phyloP scores from a whole-genome alignment of 2,888 invertebrate species.

The Incurvaria masculella region DNA sequence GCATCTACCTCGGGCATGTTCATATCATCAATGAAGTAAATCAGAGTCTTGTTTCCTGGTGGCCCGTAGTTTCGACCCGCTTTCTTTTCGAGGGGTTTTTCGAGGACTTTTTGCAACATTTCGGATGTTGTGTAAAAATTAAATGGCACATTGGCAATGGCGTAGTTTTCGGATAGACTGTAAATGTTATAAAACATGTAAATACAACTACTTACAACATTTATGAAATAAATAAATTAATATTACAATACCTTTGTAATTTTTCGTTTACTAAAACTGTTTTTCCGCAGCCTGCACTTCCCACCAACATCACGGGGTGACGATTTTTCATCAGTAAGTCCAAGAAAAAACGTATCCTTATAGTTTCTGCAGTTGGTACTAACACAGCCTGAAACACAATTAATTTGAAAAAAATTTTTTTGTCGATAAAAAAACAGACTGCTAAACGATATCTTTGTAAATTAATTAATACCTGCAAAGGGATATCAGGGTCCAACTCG shows the following conservation, averaged over 20 bases:
- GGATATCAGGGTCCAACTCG: conserved; percentile 87
- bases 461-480: conserved; percentile 65
- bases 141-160: conserved; percentile 89
- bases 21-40: conserved; percentile 97
- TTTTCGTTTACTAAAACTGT: conserved; percentile 78
- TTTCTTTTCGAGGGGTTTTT: conserved; percentile 95
- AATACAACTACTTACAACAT: conserved; percentile 35
- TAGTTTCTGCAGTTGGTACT: conserved; percentile 92
- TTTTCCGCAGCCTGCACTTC: conserved; percentile 91
- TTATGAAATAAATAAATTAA: conserved; percentile 1
- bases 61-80: conserved; percentile 95
- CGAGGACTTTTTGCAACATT: conserved; percentile 89
- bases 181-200: conserved; percentile 30
- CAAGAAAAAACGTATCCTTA: conserved; percentile 83
- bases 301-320: conserved; percentile 93
- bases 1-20: conserved; percentile 93
- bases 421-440: background rate
- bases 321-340: conserved; percentile 85
- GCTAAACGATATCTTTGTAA: background rate
- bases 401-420: conserved; percentile 6
- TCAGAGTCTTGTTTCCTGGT: conserved; percentile 87
- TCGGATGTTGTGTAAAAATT: conserved; percentile 96
- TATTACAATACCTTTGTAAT: conserved; percentile 45
- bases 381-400: conserved; percentile 67
- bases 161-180: conserved; percentile 79